Conservation (phyloP, 2,797 vertebrate genomes). For the Lycodopsis pacificus region DNA sequence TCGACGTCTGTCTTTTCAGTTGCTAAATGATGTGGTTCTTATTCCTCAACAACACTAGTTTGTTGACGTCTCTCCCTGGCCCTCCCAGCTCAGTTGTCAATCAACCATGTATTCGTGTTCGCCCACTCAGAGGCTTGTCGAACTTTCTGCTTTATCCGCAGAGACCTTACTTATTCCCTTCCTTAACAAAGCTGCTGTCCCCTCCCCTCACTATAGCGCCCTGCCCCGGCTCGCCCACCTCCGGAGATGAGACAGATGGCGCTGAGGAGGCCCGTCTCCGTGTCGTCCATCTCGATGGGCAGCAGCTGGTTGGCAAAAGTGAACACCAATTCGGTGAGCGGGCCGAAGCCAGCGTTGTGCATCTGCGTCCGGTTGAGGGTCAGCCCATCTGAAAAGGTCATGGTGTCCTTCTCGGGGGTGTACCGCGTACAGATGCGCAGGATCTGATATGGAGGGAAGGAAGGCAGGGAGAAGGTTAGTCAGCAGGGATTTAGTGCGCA, state of each 20-base stretch:
- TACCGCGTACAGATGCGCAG: conserved; percentile 93
- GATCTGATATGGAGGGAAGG: conserved; percentile 79
- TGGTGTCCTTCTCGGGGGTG: conserved; percentile 94
- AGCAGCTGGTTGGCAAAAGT: conserved; percentile 92
- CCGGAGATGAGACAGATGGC: conserved; percentile 95
- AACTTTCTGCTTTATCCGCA: background rate
- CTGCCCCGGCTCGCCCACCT: conserved; percentile 77
- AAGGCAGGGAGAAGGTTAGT: conserved; percentile 10
- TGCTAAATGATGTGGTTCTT: background rate
- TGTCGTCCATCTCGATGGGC: conserved; percentile 95
- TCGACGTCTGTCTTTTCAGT: background rate
- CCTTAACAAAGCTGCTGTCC: background rate
- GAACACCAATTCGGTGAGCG: conserved; percentile 93
- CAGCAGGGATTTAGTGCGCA: conserved; percentile 20
- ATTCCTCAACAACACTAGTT: background rate
- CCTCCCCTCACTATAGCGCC: background rate
- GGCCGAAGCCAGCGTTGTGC: conserved; percentile 95
- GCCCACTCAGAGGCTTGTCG: background rate
- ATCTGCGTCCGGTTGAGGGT: conserved; percentile 95
- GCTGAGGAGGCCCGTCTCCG: conserved; percentile 92
- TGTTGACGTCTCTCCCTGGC: background rate
- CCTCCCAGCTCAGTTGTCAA: background rate
- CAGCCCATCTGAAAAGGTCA: conserved; percentile 94
- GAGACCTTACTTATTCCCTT: background rate
- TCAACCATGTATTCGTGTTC: background rate